phyloP scores from a whole-genome alignment of 2,888 invertebrate genomes.

The Coronaproctus castanopsis region DNA sequence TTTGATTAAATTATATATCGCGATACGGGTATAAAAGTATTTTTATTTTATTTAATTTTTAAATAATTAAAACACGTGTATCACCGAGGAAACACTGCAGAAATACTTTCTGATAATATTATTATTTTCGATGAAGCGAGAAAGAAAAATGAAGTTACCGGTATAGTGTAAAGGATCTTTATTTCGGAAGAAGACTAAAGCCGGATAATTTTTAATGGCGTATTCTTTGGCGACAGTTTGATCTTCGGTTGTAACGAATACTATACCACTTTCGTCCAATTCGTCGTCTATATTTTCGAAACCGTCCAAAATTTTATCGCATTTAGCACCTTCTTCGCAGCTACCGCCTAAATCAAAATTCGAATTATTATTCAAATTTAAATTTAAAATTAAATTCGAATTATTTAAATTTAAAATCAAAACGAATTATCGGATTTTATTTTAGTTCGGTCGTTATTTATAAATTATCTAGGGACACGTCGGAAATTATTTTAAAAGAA shows the following conservation, averaged over 20 bases:
- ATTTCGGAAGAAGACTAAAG: constrained; percentile 74
- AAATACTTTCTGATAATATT: not conserved
- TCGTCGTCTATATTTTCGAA: constrained; percentile 85
- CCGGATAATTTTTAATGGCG: constrained; percentile 64
- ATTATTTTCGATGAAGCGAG: not conserved
- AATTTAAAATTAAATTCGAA: constrained; percentile 1
- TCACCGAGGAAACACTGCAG: no score
- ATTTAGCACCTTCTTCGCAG: constrained; percentile 70
- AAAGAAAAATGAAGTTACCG: constrained; percentile 27
- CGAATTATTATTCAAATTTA: not conserved
- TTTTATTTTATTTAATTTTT: no score
- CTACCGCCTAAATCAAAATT: constrained; percentile 39
- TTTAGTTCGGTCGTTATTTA: not conserved
- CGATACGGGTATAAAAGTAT: no score
- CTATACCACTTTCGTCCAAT: constrained; percentile 75
- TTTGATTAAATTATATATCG: no score
- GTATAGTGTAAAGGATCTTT: constrained; percentile 67
- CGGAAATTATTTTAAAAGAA: no score
- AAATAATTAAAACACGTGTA: no score
- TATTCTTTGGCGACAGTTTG: constrained; percentile 56
- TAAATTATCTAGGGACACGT: no score
- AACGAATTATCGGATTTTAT: not conserved
- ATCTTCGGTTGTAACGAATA: constrained; percentile 84
- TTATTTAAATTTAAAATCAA: constrained; percentile 1
- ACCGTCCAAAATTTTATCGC: constrained; percentile 64